A percentile compares a stretch with the other conserved stretches of the same genome.
Evolutionary conservation across 2,888 invertebrate species (phyloP).

Genomic region (Pegoplata infirma): DNA sequence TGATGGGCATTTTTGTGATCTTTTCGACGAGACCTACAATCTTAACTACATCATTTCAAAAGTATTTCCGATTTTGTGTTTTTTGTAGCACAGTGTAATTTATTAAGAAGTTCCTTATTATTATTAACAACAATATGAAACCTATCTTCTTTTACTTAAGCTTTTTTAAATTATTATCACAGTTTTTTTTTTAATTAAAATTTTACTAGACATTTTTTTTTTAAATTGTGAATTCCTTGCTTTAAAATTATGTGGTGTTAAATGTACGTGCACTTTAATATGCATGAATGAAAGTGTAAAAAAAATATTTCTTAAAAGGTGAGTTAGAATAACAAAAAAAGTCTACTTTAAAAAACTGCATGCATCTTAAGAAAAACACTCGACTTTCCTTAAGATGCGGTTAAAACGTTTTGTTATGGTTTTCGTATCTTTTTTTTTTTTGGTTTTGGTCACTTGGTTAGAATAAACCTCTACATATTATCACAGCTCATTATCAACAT

Average conservation of each 20-base stretch:
- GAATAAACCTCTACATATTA: slow-evolving; percentile 3
- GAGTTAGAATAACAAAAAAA: slow-evolving; percentile 14
- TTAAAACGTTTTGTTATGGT: background rate
- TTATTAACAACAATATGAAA: too few species aligned
- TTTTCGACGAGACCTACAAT: too few species aligned
- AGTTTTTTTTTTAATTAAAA: too few species aligned
- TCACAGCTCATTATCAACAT: slow-evolving; percentile 42
- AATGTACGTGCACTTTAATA: slow-evolving; percentile 29
- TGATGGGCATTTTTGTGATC: too few species aligned
- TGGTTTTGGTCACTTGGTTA: slow-evolving; percentile 26
- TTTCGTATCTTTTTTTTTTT: background rate
- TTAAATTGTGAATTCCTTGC: background rate
- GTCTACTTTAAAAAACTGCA: slow-evolving; percentile 3
- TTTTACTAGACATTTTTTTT: too few species aligned
- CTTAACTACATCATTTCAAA: too few species aligned
- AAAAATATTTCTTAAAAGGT: slow-evolving; percentile 44
- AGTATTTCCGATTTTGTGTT: too few species aligned
- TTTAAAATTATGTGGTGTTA: background rate
- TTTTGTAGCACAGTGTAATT: too few species aligned
- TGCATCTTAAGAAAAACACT: background rate
- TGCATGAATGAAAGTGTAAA: slow-evolving; percentile 53
- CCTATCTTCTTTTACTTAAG: too few species aligned
- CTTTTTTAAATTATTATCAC: too few species aligned
- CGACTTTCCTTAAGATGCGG: background rate
- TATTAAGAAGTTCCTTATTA: too few species aligned